phyloP scores from a whole-genome alignment of 2,113 vertebrate genomes.

The Microcebus lehilahytsara region DNA sequence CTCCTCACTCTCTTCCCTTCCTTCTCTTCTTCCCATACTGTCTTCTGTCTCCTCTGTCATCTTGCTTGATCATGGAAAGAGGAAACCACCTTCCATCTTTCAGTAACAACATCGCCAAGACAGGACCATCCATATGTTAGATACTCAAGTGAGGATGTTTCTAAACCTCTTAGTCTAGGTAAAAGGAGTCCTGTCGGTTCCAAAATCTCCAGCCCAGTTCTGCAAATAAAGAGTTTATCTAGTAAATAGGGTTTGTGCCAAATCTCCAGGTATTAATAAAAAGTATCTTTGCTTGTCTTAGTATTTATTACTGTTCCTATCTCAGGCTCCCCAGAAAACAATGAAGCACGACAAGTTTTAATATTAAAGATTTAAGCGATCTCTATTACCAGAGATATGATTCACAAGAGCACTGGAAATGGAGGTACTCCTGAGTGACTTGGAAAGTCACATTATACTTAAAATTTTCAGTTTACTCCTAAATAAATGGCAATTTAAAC shows the following conservation, averaged over 20 bases:
- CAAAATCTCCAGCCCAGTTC: not conserved
- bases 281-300: not conserved
- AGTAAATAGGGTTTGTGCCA: not conserved
- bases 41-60: not conserved
- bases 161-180: not conserved
- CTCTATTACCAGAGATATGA: not conserved
- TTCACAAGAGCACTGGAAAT: not conserved
- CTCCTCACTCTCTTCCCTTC: rapidly evolving
- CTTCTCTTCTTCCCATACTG: too few relatives aligned
- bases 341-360: not conserved
- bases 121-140: not conserved
- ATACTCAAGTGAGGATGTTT: not conserved
- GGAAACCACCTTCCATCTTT: not conserved
- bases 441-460: not conserved
- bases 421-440: not conserved
- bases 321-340: not conserved
- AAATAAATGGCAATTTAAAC: not conserved
- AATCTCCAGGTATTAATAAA: not conserved
- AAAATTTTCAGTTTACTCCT: not conserved
- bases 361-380: not conserved
- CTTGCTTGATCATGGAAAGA: not conserved
- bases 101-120: not conserved
- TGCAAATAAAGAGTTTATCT: not conserved
- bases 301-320: not conserved
- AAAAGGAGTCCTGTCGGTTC: not conserved